A percentile compares a stretch with the other conserved stretches of the same genome.
Evolutionary conservation across 1,140 invertebrate species (phyloP).

Genomic region (Belonocnema kinseyi): DNA sequence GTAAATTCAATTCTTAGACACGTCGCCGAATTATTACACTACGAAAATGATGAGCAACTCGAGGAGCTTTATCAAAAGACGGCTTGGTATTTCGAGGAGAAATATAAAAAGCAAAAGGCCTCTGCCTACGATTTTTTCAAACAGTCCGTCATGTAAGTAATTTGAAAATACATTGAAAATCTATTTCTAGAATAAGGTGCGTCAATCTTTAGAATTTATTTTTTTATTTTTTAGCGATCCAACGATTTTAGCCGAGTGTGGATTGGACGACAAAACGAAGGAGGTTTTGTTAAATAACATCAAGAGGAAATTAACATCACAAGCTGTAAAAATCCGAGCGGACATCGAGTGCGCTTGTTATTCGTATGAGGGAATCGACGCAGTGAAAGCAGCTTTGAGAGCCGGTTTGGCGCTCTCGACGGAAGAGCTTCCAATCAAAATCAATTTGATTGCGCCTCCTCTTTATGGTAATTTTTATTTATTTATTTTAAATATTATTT

Average conservation of each 20-base stretch:
- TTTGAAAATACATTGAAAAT: conserved; percentile 29
- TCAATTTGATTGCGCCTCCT: conserved; percentile 99
- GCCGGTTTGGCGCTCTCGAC: conserved; percentile 95
- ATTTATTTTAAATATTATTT: conserved; percentile 31
- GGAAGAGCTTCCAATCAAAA: conserved; percentile 96
- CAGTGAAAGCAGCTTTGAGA: conserved; percentile 95
- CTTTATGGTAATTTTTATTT: conserved; percentile 86
- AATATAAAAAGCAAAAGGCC: conserved; percentile 92
- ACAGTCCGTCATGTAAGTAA: conserved; percentile 94
- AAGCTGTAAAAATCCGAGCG: conserved; percentile 97
- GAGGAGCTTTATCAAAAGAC: conserved; percentile 98
- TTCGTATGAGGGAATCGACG: conserved; percentile 99
- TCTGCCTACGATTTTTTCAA: conserved; percentile 99
- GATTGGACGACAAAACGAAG: conserved; percentile 94
- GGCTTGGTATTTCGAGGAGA: conserved; percentile 99
- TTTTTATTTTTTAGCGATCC: conserved; percentile 84
- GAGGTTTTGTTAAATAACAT: conserved; percentile 96
- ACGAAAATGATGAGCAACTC: conserved; percentile 92
- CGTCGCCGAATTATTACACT: conserved; percentile 95
- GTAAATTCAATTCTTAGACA: conserved; percentile 98
- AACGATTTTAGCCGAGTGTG: conserved; percentile 96
- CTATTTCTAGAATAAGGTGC: neutral
- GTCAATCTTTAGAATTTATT: conserved; percentile 40
- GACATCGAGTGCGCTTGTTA: conserved; percentile 99
- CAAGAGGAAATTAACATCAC: conserved; percentile 96